Conservation (phyloP, 2,888 invertebrate genomes). For the Phortica magna region DNA sequence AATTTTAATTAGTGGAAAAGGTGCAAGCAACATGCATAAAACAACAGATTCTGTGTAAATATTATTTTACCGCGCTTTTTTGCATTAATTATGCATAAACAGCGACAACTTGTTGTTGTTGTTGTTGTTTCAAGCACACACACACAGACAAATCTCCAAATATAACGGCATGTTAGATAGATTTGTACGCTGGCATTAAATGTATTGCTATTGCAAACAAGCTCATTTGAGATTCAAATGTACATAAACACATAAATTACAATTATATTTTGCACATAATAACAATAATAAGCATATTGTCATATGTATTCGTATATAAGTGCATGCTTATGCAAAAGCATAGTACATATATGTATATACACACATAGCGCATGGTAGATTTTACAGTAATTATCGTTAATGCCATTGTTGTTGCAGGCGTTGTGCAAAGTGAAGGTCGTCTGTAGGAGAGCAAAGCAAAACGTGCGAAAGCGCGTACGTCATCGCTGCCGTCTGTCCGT, state of each 20-base stretch:
- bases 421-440: slow-evolving; percentile 65
- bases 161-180: too few species aligned
- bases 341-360: not conserved
- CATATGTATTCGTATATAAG: not conserved
- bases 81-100: too few species aligned
- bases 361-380: not conserved
- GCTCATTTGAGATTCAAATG: too few species aligned
- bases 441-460: slow-evolving; percentile 65
- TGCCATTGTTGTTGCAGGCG: slow-evolving; percentile 6
- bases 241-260: too few species aligned
- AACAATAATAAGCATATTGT: too few species aligned
- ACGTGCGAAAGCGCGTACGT: slow-evolving; percentile 27
- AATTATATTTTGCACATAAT: too few species aligned
- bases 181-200: too few species aligned
- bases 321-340: not conserved
- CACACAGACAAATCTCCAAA: too few species aligned
- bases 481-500: slow-evolving; percentile 38
- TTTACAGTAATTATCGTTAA: not conserved
- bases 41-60: not conserved
- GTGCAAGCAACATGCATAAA: not conserved
- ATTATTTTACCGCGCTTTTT: not conserved
- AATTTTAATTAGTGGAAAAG: slow-evolving; percentile 33
- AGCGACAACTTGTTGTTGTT: too few species aligned
- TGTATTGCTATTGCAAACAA: too few species aligned
- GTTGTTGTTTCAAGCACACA: too few species aligned